Conservation (phyloP, 1,140 invertebrate genomes). For the Sycophila sp. region DNA sequence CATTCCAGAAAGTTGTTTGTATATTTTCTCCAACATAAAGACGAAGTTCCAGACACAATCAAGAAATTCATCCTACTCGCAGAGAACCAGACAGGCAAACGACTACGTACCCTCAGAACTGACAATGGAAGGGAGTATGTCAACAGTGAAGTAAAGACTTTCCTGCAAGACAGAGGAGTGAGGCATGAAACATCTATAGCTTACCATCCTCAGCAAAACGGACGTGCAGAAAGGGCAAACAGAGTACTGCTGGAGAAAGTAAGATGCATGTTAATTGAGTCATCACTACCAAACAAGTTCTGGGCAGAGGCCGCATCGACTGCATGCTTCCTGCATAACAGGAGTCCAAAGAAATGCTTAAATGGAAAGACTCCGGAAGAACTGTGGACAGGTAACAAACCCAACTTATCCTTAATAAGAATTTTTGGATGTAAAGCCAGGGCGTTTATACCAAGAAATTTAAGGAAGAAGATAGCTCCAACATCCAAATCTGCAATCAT, state of each 20-base stretch:
- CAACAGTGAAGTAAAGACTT: background rate
- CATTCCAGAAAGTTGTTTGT: slow-evolving; percentile 49
- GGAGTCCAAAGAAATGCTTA: slow-evolving; percentile 51
- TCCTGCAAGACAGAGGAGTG: slow-evolving; percentile 3
- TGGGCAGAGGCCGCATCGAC: slow-evolving; percentile 53
- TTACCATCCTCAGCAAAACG: slow-evolving; percentile 54
- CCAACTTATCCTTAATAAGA: slow-evolving; percentile 57
- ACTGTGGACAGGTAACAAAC: slow-evolving; percentile 59
- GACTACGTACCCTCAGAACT: background rate
- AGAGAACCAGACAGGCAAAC: slow-evolving; percentile 1
- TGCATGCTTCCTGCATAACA: slow-evolving; percentile 43
- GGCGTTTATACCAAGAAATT: slow-evolving; percentile 54
- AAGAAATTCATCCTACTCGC: background rate
- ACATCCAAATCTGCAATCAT: slow-evolving; percentile 54
- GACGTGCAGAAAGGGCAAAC: slow-evolving; percentile 51
- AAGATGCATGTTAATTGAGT: slow-evolving; percentile 26
- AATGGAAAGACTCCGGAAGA: slow-evolving; percentile 59
- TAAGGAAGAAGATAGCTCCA: slow-evolving; percentile 53
- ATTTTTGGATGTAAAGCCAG: slow-evolving; percentile 63
- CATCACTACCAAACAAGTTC: slow-evolving; percentile 26
- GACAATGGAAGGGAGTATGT: slow-evolving; percentile 16
- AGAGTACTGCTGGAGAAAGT: slow-evolving; percentile 49
- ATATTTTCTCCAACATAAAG: slow-evolving; percentile 58
- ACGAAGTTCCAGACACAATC: slow-evolving; percentile 49
- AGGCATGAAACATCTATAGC: slow-evolving; percentile 38